Evolutionary conservation across 1,140 invertebrate species (phyloP).

Genomic region (Leguminivora glycinivorella): DNA sequence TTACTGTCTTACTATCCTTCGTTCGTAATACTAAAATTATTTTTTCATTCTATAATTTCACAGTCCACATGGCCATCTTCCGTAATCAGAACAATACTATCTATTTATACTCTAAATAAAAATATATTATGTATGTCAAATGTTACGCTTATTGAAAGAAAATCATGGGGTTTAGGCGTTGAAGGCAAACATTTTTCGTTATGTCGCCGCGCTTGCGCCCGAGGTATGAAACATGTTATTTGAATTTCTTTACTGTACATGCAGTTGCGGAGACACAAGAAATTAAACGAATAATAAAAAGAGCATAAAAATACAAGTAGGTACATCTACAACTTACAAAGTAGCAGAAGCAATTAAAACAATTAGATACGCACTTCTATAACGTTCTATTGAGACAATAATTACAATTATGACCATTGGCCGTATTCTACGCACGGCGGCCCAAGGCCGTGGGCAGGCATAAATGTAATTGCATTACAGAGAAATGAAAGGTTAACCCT

Average conservation of each 20-base stretch:
- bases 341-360: not conserved
- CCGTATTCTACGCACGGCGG: slow-evolving; percentile 29
- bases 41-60: not conserved
- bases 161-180: too few species aligned
- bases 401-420: slow-evolving; percentile 1
- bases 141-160: too few species aligned
- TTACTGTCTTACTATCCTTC: too few species aligned
- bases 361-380: slow-evolving; percentile 11
- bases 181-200: too few species aligned
- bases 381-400: slow-evolving; percentile 9
- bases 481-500: slow-evolving; percentile 65
- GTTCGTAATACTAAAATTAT: too few species aligned
- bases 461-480: slow-evolving; percentile 55
- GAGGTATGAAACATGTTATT: too few species aligned
- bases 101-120: too few species aligned
- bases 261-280: not conserved
- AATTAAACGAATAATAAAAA: not conserved
- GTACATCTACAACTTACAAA: not conserved
- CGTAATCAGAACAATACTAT: too few species aligned
- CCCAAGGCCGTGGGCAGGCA: slow-evolving; percentile 30
- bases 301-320: not conserved
- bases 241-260: not conserved
- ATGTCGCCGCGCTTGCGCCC: too few species aligned
- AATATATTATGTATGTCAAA: too few species aligned
- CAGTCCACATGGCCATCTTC: too few species aligned